Evolutionary conservation across 2,888 invertebrate genomes (phyloP), one percentile per base, ranked within the genome.

Genomic region (Drosophila mayaguana): DNA sequence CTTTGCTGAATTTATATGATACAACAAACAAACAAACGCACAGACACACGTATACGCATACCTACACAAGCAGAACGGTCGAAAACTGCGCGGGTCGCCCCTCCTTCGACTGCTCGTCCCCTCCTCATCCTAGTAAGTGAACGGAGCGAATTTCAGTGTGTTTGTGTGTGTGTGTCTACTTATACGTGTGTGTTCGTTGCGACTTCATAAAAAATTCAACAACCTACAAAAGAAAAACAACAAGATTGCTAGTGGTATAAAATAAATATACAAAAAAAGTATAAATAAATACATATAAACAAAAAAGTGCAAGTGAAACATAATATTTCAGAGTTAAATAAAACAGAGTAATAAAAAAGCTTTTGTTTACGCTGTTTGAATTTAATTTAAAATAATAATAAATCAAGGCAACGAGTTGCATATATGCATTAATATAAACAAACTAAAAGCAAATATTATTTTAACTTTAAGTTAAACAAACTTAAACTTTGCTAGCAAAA

Each of bases 191-290:
- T 69, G 74, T 60, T 46, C 43, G 70, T 72, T 59, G 68, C 63
- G 66, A 75, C 72, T 83, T 85, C 77, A 85, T 84, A 80, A 80
- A 87, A 84, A 72, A 87, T 83, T 84, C 74, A 84, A 84, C 74
- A 75, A 66, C 69, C 73, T 76, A 83, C 81, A 57, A 65, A 77
- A 64, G 53, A 79, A 74, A 63, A 73, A 74, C 63, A 72, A 72
- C 54, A 53, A 64, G 45, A 73, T 60, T 61, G 48, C 63, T 42
- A 63, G 53, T 45, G 54, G 50, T 8, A 68, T 60, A 62, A 63
- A 46, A 53, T 61, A 63, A 54, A 64, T 54, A 56, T 38, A 25
- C 16, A 59, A 60, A 42, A 25, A 38, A 28, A 38, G 38, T 62
- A 75, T 68, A 78, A 71, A 78, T 57, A 78, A 78, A 75, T 70